Percentiles rank a stretch among this genome's conserved stretches.
phyloP scores from a whole-genome alignment of 2,113 vertebrate genomes.

The Larimichthys polyactis region DNA sequence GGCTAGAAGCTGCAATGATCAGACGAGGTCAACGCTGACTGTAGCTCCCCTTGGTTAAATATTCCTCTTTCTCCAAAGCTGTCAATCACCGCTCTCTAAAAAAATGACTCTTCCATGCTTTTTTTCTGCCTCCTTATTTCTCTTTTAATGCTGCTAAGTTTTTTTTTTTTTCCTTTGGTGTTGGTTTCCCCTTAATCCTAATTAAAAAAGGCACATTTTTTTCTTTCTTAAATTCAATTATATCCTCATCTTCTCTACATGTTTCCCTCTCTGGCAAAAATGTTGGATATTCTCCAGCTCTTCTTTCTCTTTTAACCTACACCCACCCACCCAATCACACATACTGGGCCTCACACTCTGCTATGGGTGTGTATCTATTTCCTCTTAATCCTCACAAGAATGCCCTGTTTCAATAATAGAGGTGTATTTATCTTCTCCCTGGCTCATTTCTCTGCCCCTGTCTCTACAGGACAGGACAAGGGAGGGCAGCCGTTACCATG shows the following conservation, averaged over 20 bases:
- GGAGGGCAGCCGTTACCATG: slow-evolving; percentile 29
- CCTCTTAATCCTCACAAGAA: slow-evolving; percentile 46
- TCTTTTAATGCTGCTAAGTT: not conserved
- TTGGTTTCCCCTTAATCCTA: slow-evolving; percentile 12
- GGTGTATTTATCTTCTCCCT: slow-evolving; percentile 25
- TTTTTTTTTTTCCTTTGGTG: not conserved
- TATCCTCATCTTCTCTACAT: not conserved
- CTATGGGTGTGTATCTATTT: slow-evolving; percentile 13
- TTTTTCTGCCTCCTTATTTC: not conserved
- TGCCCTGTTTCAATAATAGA: slow-evolving; percentile 18
- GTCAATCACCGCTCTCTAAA: slow-evolving; percentile 15
- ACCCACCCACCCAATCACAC: not conserved
- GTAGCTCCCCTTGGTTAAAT: not conserved
- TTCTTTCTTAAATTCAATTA: not conserved
- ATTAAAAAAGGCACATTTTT: not conserved
- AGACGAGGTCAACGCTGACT: slow-evolving; percentile 46
- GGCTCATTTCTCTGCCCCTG: slow-evolving; percentile 1
- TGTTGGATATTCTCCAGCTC: not conserved
- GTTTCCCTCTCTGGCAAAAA: not conserved
- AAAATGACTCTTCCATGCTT: not conserved
- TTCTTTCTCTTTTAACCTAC: not conserved
- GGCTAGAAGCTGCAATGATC: slow-evolving; percentile 46
- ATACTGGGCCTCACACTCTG: not conserved
- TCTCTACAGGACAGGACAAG: slow-evolving; percentile 18
- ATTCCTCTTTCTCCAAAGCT: slow-evolving; percentile 21